Conservation (phyloP, 2,797 vertebrate species). For the Protonibea diacanthus region DNA sequence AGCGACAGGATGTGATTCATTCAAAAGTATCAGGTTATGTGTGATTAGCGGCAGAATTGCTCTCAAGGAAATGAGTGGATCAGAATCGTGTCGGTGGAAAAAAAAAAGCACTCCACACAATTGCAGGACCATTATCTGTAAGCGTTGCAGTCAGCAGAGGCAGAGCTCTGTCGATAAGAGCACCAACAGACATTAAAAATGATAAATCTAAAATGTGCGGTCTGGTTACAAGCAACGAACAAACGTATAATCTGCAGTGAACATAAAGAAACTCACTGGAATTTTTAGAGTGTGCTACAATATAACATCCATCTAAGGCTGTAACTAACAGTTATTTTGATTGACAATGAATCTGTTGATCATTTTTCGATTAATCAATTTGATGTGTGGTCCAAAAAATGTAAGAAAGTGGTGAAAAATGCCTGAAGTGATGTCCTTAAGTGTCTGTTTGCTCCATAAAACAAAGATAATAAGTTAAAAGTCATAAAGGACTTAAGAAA, state of each 20-base stretch:
- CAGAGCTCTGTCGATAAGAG: slow-evolving; percentile 18
- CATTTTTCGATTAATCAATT: too few species aligned
- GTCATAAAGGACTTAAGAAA: too few species aligned
- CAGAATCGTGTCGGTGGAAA: slow-evolving; percentile 14
- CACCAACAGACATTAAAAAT: slow-evolving; percentile 13
- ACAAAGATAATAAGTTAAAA: too few species aligned
- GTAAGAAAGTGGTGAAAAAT: too few species aligned
- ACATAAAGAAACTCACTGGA: background rate
- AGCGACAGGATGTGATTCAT: background rate
- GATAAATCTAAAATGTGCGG: slow-evolving; percentile 1
- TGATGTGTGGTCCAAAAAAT: too few species aligned
- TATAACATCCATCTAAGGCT: background rate
- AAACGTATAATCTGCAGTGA: background rate
- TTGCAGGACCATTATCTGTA: slow-evolving; percentile 53
- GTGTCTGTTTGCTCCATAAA: too few species aligned
- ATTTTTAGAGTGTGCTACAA: background rate
- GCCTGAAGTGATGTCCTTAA: too few species aligned
- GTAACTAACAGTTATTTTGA: too few species aligned
- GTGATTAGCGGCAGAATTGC: slow-evolving; percentile 32
- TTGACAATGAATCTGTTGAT: too few species aligned
- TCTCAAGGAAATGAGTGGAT: slow-evolving; percentile 40
- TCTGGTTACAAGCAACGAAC: background rate
- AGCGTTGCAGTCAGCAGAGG: slow-evolving; percentile 8
- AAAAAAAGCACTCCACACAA: slow-evolving; percentile 47
- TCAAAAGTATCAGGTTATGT: slow-evolving; percentile 16